Evolutionary conservation across 1,140 invertebrate species (phyloP).

Genomic region (Phocides pigmalion): DNA sequence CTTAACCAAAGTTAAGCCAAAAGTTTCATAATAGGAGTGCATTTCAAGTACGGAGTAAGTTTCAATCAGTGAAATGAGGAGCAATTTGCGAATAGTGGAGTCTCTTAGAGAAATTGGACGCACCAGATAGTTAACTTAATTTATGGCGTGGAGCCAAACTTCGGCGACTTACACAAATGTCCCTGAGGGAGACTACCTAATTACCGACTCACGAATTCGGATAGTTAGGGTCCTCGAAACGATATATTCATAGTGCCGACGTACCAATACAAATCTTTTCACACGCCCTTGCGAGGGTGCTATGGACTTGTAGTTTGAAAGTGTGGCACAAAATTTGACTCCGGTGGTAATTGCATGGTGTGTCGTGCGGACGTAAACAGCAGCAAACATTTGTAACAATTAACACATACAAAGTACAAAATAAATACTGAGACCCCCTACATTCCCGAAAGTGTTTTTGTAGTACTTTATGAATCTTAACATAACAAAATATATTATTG

Average conservation of each 20-base stretch:
- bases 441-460: not conserved
- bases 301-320: not conserved
- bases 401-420: not conserved
- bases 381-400: slow-evolving; percentile 1
- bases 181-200: slow-evolving; percentile 20
- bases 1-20: slow-evolving; percentile 25
- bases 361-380: not conserved
- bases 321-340: slow-evolving; percentile 1
- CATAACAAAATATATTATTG: no score
- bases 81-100: slow-evolving; percentile 25
- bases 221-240: slow-evolving; percentile 13
- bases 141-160: slow-evolving; percentile 46
- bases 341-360: slow-evolving; percentile 2
- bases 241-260: slow-evolving; percentile 5
- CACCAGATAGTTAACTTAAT: slow-evolving; percentile 55
- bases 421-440: not conserved
- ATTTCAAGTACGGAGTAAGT: slow-evolving; percentile 16
- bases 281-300: slow-evolving; percentile 14
- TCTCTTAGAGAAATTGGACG: slow-evolving; percentile 32
- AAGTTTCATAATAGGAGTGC: slow-evolving; percentile 20
- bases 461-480: no score
- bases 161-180: slow-evolving; percentile 26
- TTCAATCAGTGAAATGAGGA: slow-evolving; percentile 26
- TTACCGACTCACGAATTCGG: slow-evolving; percentile 24
- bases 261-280: slow-evolving; percentile 7